These are phyloP conservation scores for Aphidius colemani DNA, from an alignment of 2,888 invertebrate genomes.

Conservation along the genomic window DNA sequence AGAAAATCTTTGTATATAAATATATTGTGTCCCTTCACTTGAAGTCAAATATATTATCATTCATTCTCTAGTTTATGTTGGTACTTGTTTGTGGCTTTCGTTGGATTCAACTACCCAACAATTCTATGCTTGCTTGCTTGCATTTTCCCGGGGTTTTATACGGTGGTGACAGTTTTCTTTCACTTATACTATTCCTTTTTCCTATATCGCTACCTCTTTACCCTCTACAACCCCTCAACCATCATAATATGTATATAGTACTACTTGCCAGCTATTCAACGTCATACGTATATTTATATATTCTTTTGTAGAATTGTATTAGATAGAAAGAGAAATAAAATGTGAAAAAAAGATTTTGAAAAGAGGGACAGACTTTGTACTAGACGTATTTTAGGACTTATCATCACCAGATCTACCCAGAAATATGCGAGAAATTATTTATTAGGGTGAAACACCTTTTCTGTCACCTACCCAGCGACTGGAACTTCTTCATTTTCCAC, in stretches of 20 bases:
- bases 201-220: too few relatives aligned
- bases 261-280: too few relatives aligned
- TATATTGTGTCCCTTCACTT: too few relatives aligned
- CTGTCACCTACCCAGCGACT: slow-evolving; percentile 44
- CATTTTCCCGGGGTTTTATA: too few relatives aligned
- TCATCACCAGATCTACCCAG: slow-evolving; percentile 59
- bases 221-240: too few relatives aligned
- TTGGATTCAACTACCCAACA: too few relatives aligned
- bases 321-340: slow-evolving; percentile 7
- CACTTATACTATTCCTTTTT: not conserved
- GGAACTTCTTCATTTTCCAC: slow-evolving; percentile 37
- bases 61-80: too few relatives aligned
- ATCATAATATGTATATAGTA: too few relatives aligned
- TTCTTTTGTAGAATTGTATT: not conserved
- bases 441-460: slow-evolving; percentile 57
- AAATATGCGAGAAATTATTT: slow-evolving; percentile 59
- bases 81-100: too few relatives aligned
- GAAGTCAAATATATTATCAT: too few relatives aligned
- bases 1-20: too few relatives aligned
- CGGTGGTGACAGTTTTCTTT: not conserved
- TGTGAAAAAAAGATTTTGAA: slow-evolving; percentile 11
- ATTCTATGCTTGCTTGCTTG: too few relatives aligned
- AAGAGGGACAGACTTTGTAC: slow-evolving; percentile 35
- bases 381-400: slow-evolving; percentile 58
- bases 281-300: not conserved